These are phyloP conservation scores for Eupleurogrammus muticus DNA, from an alignment of 2,797 vertebrate genomes.

Conservation along the genomic window DNA sequence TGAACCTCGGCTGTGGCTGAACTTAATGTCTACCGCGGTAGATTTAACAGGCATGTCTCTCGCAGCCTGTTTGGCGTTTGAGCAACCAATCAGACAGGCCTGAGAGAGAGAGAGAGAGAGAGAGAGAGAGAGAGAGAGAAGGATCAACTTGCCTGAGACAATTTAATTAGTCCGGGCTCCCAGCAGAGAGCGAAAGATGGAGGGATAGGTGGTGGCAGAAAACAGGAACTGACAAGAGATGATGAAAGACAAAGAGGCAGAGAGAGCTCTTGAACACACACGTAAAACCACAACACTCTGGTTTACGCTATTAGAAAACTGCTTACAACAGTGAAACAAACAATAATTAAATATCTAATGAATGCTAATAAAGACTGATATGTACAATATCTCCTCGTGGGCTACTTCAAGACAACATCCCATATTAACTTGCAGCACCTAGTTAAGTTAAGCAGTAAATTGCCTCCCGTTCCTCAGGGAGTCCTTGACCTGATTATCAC, in stretches of 20 bases:
- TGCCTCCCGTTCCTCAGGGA: conserved; percentile 56
- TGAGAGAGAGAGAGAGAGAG: too few relatives aligned
- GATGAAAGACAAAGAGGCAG: background rate
- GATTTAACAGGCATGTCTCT: conserved; percentile 37
- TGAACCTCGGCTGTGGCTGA: conserved; percentile 6
- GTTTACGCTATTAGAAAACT: background rate
- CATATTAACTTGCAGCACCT: conserved; percentile 44
- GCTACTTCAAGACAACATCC: conserved; percentile 26
- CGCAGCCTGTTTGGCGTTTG: conserved; percentile 26
- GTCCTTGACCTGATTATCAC: conserved; percentile 64
- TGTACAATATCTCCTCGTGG: conserved; percentile 34
- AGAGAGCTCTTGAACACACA: conserved; percentile 20
- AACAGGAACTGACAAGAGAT: conserved; percentile 19
- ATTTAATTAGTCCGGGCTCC: conserved; percentile 42
- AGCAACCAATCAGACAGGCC: conserved; percentile 9
- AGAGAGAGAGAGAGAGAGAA: too few relatives aligned
- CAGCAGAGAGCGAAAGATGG: conserved; percentile 12
- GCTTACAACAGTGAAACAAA: conserved; percentile 26
- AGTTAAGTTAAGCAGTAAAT: conserved; percentile 48
- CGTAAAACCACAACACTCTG: background rate
- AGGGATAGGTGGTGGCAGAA: conserved; percentile 14
- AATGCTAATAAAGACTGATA: conserved; percentile 51
- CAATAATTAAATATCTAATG: conserved; percentile 53
- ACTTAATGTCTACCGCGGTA: conserved; percentile 4
- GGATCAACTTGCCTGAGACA: conserved; percentile 33